Evolutionary conservation across 2,113 vertebrate species (phyloP).

Genomic region (Engraulis encrasicolus): DNA sequence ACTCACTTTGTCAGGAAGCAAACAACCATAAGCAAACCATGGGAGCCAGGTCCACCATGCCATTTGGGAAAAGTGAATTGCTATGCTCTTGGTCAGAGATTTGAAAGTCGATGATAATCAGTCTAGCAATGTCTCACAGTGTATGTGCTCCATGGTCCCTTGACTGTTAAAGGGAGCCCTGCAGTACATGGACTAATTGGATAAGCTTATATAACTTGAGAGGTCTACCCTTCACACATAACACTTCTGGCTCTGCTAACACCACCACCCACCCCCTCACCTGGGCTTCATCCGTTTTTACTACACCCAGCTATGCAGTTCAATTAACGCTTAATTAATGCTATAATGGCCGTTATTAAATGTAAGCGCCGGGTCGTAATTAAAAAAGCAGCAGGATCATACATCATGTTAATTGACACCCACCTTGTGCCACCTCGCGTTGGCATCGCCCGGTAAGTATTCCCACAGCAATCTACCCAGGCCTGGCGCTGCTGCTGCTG

Average conservation of each 20-base stretch:
- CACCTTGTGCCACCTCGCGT: slow-evolving; percentile 35
- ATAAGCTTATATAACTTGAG: not conserved
- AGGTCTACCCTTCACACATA: not conserved
- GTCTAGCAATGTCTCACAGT: too few species aligned
- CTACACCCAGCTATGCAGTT: slow-evolving; percentile 28
- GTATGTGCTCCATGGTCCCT: too few species aligned
- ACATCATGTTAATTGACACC: slow-evolving; percentile 59
- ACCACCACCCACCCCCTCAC: not conserved
- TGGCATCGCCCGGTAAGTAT: slow-evolving; percentile 38
- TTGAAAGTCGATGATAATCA: too few species aligned
- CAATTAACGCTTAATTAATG: slow-evolving; percentile 47
- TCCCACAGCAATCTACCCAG: slow-evolving; percentile 30
- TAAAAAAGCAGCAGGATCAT: slow-evolving; percentile 47
- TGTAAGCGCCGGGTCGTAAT: slow-evolving; percentile 47
- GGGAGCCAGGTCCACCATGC: too few species aligned
- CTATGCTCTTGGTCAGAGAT: too few species aligned
- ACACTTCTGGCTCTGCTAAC: not conserved
- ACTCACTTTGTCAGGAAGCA: too few species aligned
- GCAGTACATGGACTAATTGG: not conserved
- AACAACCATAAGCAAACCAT: too few species aligned
- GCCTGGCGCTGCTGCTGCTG: too few species aligned
- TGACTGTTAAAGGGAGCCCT: not conserved
- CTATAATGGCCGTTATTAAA: slow-evolving; percentile 53
- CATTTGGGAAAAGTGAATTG: too few species aligned
- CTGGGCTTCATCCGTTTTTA: slow-evolving; percentile 9